Percentiles rank a stretch among this genome's conserved stretches.
These are phyloP conservation scores for Hippoglossus hippoglossus DNA, from an alignment of 2,797 vertebrate species.

Conservation along the genomic window DNA sequence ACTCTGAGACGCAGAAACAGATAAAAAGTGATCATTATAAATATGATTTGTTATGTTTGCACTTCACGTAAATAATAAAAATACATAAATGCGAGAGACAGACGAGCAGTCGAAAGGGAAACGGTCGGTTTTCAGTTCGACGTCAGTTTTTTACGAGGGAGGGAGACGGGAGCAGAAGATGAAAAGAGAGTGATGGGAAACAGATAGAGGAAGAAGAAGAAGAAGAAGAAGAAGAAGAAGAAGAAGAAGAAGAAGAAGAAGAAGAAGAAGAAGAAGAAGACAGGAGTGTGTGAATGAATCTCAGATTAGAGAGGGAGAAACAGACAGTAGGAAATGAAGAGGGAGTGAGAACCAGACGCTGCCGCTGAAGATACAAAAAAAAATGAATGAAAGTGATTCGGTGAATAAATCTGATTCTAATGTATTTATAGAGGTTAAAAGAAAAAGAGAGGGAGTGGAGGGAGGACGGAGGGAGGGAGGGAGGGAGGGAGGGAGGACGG, in stretches of 20 bases:
- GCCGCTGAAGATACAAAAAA: neutral
- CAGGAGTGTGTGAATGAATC: constrained; percentile 13
- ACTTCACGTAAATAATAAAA: no score
- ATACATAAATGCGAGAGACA: neutral
- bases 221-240: neutral
- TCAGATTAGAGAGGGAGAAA: constrained; percentile 22
- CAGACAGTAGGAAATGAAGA: constrained; percentile 25
- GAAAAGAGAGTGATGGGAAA: constrained; percentile 21
- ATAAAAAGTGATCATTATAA: neutral
- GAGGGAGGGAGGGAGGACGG: neutral
- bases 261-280: constrained; percentile 4
- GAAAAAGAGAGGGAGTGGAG: neutral
- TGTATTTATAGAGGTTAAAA: constrained; percentile 2
- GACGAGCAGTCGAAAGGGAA: neutral
- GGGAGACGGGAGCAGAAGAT: neutral
- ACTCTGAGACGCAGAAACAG: neutral
- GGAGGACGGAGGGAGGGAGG: neutral
- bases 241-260: constrained; percentile 1
- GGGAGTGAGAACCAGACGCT: neutral
- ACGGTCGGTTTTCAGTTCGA: neutral
- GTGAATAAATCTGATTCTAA: constrained; percentile 2
- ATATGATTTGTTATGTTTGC: neutral
- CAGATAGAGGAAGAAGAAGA: constrained; percentile 4
- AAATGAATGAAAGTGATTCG: constrained; percentile 3
- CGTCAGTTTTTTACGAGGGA: neutral